Base-by-base conservation (phyloP, 2,797 vertebrate genomes). In the Danio aesculapii region DNA sequence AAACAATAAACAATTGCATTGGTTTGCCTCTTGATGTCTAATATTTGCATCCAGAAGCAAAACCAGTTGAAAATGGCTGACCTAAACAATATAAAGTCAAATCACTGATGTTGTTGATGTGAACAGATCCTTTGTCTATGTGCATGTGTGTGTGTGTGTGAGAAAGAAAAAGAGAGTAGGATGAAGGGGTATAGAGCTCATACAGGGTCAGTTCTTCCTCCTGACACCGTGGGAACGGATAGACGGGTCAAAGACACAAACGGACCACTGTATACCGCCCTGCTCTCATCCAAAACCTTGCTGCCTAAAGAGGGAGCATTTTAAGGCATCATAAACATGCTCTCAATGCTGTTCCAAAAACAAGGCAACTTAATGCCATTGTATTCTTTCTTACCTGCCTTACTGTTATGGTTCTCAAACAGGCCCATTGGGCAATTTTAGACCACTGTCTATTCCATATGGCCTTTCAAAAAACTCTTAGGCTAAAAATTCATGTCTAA, bases 141-240 rank as follows among this genome's bases (percentile, higher is more conserved):
- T 44, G 70, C 55, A 46, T 75, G 21, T 75, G 73, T 73, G 55
- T 44, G 70, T 30, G 30, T 30, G 30, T 30, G 30, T 30, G 30
- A 55, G 13, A 30, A n/a, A 75, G 19, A 55, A n/a, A 44, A 17
- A 30, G 5, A 4, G 44, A 67, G 55, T 39, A 44, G 44, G 43
- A 59, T 61, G 43, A 68, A 43, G 47, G 49, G 71, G 63, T 58
- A 52, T 39, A 62, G 50, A 75, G 75, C 69, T 74, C 50, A 46
- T 58, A 30, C 61, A 64, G 61, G 81, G 77, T 52, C 83, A 64
- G 64, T 73, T 63, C 49, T 68, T 68, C 72, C 13, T 79, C 50
- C 19, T 17, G 17, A 82, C 43, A 75, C 55, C 68, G 66, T 87
- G 84, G 86, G 86, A 85, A 85, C 77, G 79, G 79, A 77, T 55